Base-by-base conservation (phyloP, 2,797 vertebrate genomes). In the Potorous gilbertii region DNA sequence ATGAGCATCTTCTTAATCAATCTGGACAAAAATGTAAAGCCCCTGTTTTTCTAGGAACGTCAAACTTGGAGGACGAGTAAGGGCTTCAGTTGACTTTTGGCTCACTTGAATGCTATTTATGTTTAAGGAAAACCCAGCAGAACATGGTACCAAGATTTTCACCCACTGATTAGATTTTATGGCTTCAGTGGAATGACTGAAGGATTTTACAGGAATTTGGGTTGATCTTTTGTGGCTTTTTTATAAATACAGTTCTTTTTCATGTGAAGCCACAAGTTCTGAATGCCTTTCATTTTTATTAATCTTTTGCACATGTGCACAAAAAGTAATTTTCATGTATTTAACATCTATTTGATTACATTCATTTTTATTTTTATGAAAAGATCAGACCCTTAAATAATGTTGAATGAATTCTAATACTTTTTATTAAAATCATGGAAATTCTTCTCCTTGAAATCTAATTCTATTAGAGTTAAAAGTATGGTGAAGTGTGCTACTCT, bases 311-410 rank as follows among this genome's bases (percentile, higher is more conserved):
- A 55, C 95, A 0, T 91, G 6, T 95, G 27, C 54, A 95, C 16
- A 40, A 92, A 54, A 91, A 96, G 21, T n/a, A 29, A 55, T 56
- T 96, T 94, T 87, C 66, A 56, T 96, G 29, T 90, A 96, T 34
- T 34, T 92, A 93, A 91, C 0, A 91, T 62, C 3, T 92, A 56
- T 92, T 96, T 93, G 46, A 93, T 96, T 97, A 94, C 40, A 90
- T 91, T 56, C 18, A 59, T 74, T 94, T 96, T 92, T 87, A 90
- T 94, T 96, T 94, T 96, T 55, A 95, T 93, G 52, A 96, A 94
- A 95, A 81, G 81, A 29, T 90, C 54, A 93, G 11, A 81, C 8
- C 10, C 27, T 95, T 95, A 96, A 92, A 92, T 34, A 56, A 94
- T 62, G 11, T 31, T 96, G 54, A 92, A 40, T 66, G 10, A 54